Evolutionary conservation across 2,113 vertebrate genomes (phyloP).

Genomic region (Stigmatopora nigra): DNA sequence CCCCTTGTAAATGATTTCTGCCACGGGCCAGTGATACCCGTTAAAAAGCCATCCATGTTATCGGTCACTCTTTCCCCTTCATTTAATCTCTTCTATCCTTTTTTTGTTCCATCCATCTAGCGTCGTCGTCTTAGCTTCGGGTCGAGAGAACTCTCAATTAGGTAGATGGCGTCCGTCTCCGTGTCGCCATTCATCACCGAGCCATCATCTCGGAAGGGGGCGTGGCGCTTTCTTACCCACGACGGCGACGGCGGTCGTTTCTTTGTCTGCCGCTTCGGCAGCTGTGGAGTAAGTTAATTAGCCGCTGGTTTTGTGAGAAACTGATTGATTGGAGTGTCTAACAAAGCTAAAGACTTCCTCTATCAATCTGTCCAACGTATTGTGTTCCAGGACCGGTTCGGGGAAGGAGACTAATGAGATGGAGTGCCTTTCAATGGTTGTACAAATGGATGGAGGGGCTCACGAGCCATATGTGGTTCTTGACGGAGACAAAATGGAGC

Average conservation of each 20-base stretch:
- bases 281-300: constrained; percentile 73
- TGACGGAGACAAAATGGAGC: too few species aligned
- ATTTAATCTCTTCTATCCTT: constrained; percentile 48
- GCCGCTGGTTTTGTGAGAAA: constrained; percentile 68
- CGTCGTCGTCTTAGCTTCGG: constrained; percentile 34
- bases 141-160: constrained; percentile 36
- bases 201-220: constrained; percentile 52
- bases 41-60: constrained; percentile 64
- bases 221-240: constrained; percentile 9
- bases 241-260: constrained; percentile 12
- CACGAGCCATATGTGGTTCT: too few species aligned
- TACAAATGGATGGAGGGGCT: not conserved
- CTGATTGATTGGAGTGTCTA: constrained; percentile 70
- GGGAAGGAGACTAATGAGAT: constrained; percentile 23
- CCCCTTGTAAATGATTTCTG: constrained; percentile 59
- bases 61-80: constrained; percentile 56
- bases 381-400: constrained; percentile 46
- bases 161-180: constrained; percentile 31
- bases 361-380: constrained; percentile 64
- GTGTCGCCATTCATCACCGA: constrained; percentile 37
- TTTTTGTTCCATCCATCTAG: constrained; percentile 39
- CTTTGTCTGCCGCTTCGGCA: constrained; percentile 31
- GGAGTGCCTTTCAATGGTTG: not conserved
- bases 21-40: constrained; percentile 49
- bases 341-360: constrained; percentile 66